Percentiles rank a stretch among this genome's conserved stretches.
Conservation (phyloP, 2,113 vertebrate species). For the Dromas ardeola region DNA sequence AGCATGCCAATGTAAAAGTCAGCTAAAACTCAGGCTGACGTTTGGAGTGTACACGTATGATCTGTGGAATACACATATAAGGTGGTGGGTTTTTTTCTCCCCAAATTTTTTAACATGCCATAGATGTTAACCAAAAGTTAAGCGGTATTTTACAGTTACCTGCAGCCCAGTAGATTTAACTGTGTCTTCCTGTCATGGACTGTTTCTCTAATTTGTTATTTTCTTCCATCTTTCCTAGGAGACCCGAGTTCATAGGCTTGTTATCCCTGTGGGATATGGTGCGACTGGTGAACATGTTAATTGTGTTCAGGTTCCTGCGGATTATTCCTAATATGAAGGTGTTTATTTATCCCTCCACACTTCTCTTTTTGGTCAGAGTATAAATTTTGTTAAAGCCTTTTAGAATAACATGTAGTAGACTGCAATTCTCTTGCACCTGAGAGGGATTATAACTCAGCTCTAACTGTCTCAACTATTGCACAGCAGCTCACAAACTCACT, state of each 20-base stretch:
- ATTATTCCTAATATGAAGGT: slow-evolving; percentile 93
- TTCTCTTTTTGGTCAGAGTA: not conserved
- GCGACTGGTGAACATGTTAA: slow-evolving; percentile 88
- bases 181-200: not conserved
- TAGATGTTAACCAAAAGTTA: not conserved
- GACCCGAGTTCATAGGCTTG: slow-evolving; percentile 54
- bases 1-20: not conserved
- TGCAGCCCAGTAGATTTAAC: not conserved
- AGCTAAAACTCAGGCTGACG: not conserved
- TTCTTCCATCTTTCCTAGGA: slow-evolving; percentile 71
- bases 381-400: not conserved
- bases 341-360: not conserved
- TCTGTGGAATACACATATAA: not conserved
- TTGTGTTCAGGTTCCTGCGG: slow-evolving; percentile 91
- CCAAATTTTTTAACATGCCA: not conserved
- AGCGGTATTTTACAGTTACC: not conserved
- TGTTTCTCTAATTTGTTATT: not conserved
- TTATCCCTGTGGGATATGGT: slow-evolving; percentile 92
- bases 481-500: not conserved
- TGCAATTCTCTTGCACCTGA: not conserved
- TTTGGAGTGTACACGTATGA: not conserved
- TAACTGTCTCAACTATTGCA: not conserved
- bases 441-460: not conserved
- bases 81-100: not conserved
- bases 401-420: not conserved